Evolutionary conservation across 2,888 invertebrate species (phyloP).

Genomic region (Drosophila glabriapex): DNA sequence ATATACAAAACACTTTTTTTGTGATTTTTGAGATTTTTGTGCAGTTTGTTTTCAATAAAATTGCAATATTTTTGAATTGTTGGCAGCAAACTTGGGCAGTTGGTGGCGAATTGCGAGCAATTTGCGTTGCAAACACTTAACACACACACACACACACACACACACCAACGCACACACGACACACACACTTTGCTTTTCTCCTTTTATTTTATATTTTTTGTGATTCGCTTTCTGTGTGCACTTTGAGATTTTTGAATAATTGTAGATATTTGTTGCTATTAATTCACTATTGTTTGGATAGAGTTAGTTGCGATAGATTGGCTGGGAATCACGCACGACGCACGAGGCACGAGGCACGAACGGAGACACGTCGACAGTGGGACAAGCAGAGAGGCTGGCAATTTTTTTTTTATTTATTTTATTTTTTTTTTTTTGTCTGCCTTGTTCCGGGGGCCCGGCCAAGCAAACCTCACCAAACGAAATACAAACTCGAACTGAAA

Average conservation of each 20-base stretch:
- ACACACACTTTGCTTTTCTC: conserved; percentile 72
- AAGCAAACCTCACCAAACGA: conserved; percentile 84
- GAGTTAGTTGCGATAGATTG: conserved; percentile 15
- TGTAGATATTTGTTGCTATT: conserved; percentile 29
- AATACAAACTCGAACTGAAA: conserved; percentile 85
- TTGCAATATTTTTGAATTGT: conserved; percentile 8
- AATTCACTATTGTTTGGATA: conserved; percentile 49
- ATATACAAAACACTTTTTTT: conserved; percentile 25
- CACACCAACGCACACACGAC: conserved; percentile 28
- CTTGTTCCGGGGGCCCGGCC: conserved; percentile 21
- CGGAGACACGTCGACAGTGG: conserved; percentile 73
- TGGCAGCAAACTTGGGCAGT: conserved; percentile 17
- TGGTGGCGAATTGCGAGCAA: conserved; percentile 12
- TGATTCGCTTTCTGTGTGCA: conserved; percentile 59
- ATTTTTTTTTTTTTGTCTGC: conserved; percentile 14
- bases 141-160: conserved; percentile 43
- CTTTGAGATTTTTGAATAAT: conserved; percentile 32
- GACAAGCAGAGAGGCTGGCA: conserved; percentile 47
- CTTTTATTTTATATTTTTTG: conserved; percentile 34
- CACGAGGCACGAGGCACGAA: conserved; percentile 48
- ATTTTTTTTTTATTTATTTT: conserved; percentile 34
- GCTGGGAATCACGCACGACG: conserved; percentile 53
- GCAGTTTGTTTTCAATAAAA: conserved; percentile 14
- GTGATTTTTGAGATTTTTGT: conserved; percentile 8
- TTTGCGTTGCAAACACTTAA: conserved; percentile 44